Conservation (phyloP, 2,113 vertebrate species). For the Typhlomys cinereus region DNA sequence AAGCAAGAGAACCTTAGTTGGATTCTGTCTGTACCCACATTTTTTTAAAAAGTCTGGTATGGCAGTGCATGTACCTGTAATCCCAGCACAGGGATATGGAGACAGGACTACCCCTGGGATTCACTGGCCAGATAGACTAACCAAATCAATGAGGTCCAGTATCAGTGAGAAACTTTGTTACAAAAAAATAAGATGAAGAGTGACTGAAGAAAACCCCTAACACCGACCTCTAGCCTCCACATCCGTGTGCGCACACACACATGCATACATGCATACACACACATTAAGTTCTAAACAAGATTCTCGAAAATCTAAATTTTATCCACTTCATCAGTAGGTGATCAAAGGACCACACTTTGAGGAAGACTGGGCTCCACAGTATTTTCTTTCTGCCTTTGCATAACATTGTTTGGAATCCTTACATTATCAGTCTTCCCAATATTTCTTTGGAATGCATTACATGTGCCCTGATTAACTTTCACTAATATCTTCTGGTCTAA, state of each 20-base stretch:
- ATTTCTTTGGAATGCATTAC: conserved; percentile 28
- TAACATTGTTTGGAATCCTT: conserved; percentile 33
- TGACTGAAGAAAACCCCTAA: no score
- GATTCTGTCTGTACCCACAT: neutral
- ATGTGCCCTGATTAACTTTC: neutral
- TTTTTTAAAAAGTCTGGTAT: neutral
- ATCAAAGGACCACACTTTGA: neutral
- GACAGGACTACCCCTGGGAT: neutral
- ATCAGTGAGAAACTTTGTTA: neutral
- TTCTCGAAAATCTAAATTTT: conserved; percentile 18
- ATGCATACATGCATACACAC: neutral
- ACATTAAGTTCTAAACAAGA: no score
- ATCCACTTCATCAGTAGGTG: conserved; percentile 10
- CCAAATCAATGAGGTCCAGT: neutral
- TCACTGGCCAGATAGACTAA: neutral
- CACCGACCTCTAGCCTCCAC: neutral
- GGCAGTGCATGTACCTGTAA: neutral
- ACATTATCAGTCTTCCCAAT: conserved; percentile 32
- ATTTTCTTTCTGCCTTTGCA: conserved; percentile 17
- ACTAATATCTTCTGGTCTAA: neutral
- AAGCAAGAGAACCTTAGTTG: neutral
- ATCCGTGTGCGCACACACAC: neutral
- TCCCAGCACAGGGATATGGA: neutral
- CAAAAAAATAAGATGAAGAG: neutral
- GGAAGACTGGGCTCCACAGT: neutral